Base-by-base conservation (phyloP, 2,113 vertebrate genomes). In the Sula dactylatra region DNA sequence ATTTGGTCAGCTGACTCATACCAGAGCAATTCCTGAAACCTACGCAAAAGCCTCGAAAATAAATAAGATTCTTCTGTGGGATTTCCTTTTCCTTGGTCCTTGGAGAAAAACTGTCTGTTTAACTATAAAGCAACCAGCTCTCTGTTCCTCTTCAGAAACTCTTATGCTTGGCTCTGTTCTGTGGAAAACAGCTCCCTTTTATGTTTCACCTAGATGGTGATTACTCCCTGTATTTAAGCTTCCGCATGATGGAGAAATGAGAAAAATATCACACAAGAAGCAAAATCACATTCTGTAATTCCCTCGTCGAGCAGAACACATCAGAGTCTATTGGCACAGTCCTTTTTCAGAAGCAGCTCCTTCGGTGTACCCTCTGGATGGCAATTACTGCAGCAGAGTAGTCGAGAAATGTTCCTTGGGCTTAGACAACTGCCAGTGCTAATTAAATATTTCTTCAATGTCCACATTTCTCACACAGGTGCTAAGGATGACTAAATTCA, bases 11-110 rank as follows among this genome's bases (percentile, higher is more conserved):
- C 55, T 91, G 69, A 94, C 44, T 88, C 89, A 84, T 18, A 78
- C 11, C 73, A 89, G 18, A 94, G 52, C 69, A 82, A 86, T 91
- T 90, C 52, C 44, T 72, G 38, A 91, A 95, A 84, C 40, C 86
- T 73, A 84, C 2, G 5, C 50, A 76, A 81, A 88, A 91, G 77
- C 40, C 83, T 87, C 49, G 73, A 93, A 96, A 96, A 96, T 42
- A 83, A 96, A n/a, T 78, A 94, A 70, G 20, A 90, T 88, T 92
- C 64, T 95, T 82, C 54, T 66, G 45, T 66, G 79, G 79, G 92
- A 94, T 95, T 93, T 94, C 64, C 82, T 92, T 86, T 94, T 70
- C 74, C 70, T 76, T 79, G 38, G 70, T 76, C 70, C 82, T 64
- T 85, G 32, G 58, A 65, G 56, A 87, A 74, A 76, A 93, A 38